A percentile compares a stretch with the other conserved stretches of the same genome.
phyloP scores from a whole-genome alignment of 2,888 invertebrate species.

The Argynnis bischoffii region DNA sequence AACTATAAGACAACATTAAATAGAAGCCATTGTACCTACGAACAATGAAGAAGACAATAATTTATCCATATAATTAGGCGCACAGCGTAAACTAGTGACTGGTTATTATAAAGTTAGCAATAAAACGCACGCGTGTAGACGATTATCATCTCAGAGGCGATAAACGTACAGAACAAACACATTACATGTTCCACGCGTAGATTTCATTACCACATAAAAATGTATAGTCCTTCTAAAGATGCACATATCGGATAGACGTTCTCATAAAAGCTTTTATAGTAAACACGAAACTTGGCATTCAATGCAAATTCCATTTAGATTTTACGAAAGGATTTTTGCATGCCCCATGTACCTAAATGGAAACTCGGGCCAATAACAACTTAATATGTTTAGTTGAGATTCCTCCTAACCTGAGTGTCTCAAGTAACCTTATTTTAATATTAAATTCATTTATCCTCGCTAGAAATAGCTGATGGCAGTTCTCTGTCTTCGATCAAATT shows the following conservation, averaged over 20 bases:
- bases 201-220: constrained; percentile 38
- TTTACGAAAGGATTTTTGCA: constrained; percentile 32
- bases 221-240: constrained; percentile 40
- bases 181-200: constrained; percentile 33
- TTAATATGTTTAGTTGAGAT: constrained; percentile 30
- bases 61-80: constrained; percentile 9
- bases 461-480: constrained; percentile 59
- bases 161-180: constrained; percentile 39
- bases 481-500: constrained; percentile 76
- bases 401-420: constrained; percentile 19
- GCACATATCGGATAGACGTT: constrained; percentile 40
- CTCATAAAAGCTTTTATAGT: constrained; percentile 39
- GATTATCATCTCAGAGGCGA: constrained; percentile 30
- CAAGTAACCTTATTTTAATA: constrained; percentile 42
- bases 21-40: not conserved
- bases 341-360: not conserved
- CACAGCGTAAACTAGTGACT: constrained; percentile 13
- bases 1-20: not conserved
- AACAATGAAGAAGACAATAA: constrained; percentile 22
- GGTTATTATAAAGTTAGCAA: constrained; percentile 43
- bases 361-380: constrained; percentile 29
- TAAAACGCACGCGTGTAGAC: constrained; percentile 50
- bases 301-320: constrained; percentile 37
- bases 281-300: constrained; percentile 35
- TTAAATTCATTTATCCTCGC: constrained; percentile 54